phyloP scores from a whole-genome alignment of 1,140 invertebrate species.

The Drosophila miranda region DNA sequence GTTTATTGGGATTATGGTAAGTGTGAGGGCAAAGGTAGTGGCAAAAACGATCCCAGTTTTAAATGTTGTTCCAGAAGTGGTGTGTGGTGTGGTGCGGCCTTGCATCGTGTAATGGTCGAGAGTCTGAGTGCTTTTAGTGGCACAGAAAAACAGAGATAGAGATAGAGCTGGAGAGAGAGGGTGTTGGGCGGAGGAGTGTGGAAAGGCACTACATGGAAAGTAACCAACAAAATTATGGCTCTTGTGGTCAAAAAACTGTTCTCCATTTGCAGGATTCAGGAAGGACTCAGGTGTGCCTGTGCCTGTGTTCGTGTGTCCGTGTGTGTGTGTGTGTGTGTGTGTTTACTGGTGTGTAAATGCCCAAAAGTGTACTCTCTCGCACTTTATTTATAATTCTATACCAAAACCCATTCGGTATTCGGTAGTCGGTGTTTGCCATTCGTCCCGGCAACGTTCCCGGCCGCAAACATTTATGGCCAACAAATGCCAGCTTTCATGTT shows the following conservation, averaged over 20 bases:
- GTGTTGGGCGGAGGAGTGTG: too few relatives aligned
- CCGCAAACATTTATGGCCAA: slow-evolving; percentile 76
- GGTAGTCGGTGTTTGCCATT: too few relatives aligned
- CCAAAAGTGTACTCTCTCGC: slow-evolving; percentile 57
- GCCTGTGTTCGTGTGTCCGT: too few relatives aligned
- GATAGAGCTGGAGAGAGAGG: not conserved
- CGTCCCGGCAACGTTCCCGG: slow-evolving; percentile 17
- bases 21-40: not conserved
- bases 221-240: slow-evolving; percentile 76
- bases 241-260: slow-evolving; percentile 69
- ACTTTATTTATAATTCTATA: slow-evolving; percentile 45
- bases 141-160: slow-evolving; percentile 3
- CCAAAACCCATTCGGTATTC: slow-evolving; percentile 10
- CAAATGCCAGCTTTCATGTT: slow-evolving; percentile 77
- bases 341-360: slow-evolving; percentile 70
- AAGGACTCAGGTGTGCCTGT: not conserved
- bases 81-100: too few relatives aligned
- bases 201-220: slow-evolving; percentile 48
- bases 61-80: slow-evolving; percentile 28
- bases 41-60: slow-evolving; percentile 43
- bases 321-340: slow-evolving; percentile 25
- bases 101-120: slow-evolving; percentile 43
- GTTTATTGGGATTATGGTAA: slow-evolving; percentile 11
- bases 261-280: slow-evolving; percentile 3
- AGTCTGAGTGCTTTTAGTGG: slow-evolving; percentile 49